A percentile compares a stretch with the other conserved stretches of the same genome.
Conservation (phyloP, 1,140 invertebrate genomes). For the Drosophila fuyamai region DNA sequence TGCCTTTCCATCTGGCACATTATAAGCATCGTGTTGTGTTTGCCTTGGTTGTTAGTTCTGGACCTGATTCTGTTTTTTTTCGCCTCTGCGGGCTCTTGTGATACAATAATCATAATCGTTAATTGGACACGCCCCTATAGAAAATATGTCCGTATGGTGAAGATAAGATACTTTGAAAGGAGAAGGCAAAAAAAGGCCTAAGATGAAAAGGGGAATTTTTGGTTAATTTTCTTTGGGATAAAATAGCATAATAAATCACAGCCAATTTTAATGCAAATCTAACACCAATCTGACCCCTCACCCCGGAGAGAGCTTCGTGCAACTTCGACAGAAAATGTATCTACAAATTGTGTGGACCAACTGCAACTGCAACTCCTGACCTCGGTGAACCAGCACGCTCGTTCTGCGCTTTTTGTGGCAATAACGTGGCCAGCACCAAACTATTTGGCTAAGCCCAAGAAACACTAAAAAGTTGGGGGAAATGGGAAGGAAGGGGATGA, state of each 20-base stretch:
- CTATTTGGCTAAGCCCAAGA: constrained; percentile 59
- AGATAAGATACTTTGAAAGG: constrained; percentile 19
- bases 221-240: constrained; percentile 21
- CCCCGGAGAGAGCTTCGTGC: constrained; percentile 63
- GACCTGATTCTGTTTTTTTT: constrained; percentile 9
- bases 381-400: constrained; percentile 78
- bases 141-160: constrained; percentile 25
- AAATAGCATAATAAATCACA: constrained; percentile 39
- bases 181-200: constrained; percentile 3
- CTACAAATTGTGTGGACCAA: constrained; percentile 71
- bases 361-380: constrained; percentile 58
- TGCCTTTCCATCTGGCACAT: background rate
- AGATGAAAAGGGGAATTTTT: constrained; percentile 38
- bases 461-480: constrained; percentile 1
- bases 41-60: constrained; percentile 56
- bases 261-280: constrained; percentile 66
- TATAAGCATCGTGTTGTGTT: constrained; percentile 33
- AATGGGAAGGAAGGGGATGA: background rate
- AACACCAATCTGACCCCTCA: constrained; percentile 32
- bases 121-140: constrained; percentile 76
- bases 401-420: constrained; percentile 60
- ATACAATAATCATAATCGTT: constrained; percentile 81
- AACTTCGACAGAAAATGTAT: constrained; percentile 51
- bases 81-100: constrained; percentile 35
- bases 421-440: constrained; percentile 65